Conservation (phyloP, 2,888 invertebrate species). For the Phlogophora meticulosa region DNA sequence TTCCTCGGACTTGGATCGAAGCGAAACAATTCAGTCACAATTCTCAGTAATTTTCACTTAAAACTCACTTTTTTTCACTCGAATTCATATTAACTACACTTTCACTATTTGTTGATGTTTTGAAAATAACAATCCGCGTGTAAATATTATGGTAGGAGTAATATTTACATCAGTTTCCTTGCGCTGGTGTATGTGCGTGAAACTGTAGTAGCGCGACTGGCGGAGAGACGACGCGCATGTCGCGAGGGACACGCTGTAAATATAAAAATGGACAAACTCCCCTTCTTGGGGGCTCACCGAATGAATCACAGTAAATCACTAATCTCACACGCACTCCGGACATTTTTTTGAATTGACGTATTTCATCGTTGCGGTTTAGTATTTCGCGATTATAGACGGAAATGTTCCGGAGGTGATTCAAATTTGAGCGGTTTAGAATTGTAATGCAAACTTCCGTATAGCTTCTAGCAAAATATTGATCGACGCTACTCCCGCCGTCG, state of each 20-base stretch:
- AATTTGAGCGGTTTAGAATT: slow-evolving; percentile 82
- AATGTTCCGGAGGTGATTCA: slow-evolving; percentile 71
- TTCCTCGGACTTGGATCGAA: slow-evolving; percentile 88
- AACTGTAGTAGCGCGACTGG: slow-evolving; percentile 89
- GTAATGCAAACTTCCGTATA: slow-evolving; percentile 83
- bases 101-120: slow-evolving; percentile 75
- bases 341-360: slow-evolving; percentile 75
- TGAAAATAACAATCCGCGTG: slow-evolving; percentile 84
- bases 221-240: slow-evolving; percentile 90
- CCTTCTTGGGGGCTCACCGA: slow-evolving; percentile 88
- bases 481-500: slow-evolving; percentile 79
- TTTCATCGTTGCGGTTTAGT: slow-evolving; percentile 67
- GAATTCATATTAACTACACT: slow-evolving; percentile 74
- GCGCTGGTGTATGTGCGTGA: slow-evolving; percentile 89
- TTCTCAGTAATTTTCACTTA: slow-evolving; percentile 79
- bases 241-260: slow-evolving; percentile 89
- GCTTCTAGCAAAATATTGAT: slow-evolving; percentile 88
- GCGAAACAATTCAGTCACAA: slow-evolving; percentile 82
- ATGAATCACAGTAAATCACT: slow-evolving; percentile 88
- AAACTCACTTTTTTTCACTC: slow-evolving; percentile 75
- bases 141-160: slow-evolving; percentile 88
- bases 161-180: slow-evolving; percentile 88
- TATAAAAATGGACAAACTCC: slow-evolving; percentile 91
- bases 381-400: slow-evolving; percentile 55
- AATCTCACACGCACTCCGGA: slow-evolving; percentile 75